phyloP scores from a whole-genome alignment of 2,113 vertebrate genomes.

The Tursiops truncatus region DNA sequence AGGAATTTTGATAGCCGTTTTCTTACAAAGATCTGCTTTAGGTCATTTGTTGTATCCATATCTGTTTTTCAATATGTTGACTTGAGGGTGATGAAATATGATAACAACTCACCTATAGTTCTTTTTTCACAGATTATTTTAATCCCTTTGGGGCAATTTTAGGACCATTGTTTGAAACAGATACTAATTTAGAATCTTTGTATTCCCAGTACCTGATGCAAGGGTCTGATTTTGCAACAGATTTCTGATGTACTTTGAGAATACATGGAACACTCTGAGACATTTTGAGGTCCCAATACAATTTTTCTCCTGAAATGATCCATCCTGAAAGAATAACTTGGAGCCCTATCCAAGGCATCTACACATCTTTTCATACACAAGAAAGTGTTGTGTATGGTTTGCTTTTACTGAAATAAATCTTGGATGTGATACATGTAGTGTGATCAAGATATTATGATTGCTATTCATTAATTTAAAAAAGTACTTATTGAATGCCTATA shows the following conservation, averaged over 20 bases:
- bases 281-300: neutral
- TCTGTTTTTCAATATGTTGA: neutral
- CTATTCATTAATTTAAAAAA: neutral
- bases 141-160: neutral
- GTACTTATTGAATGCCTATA: neutral
- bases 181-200: neutral
- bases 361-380: neutral
- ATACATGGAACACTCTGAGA: neutral
- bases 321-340: constrained; percentile 1
- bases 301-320: constrained; percentile 27
- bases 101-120: neutral
- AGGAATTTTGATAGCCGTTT: neutral
- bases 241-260: constrained; percentile 26
- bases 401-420: constrained; percentile 23
- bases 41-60: neutral
- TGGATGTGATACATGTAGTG: neutral
- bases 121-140: constrained; percentile 23
- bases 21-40: neutral
- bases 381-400: neutral
- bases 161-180: neutral
- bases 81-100: neutral
- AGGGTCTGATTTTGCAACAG: neutral
- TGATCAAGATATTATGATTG: neutral
- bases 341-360: neutral
- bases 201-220: neutral